Conservation (phyloP, 2,888 invertebrate genomes). For the Sinopyrophorus schimmeli region DNA sequence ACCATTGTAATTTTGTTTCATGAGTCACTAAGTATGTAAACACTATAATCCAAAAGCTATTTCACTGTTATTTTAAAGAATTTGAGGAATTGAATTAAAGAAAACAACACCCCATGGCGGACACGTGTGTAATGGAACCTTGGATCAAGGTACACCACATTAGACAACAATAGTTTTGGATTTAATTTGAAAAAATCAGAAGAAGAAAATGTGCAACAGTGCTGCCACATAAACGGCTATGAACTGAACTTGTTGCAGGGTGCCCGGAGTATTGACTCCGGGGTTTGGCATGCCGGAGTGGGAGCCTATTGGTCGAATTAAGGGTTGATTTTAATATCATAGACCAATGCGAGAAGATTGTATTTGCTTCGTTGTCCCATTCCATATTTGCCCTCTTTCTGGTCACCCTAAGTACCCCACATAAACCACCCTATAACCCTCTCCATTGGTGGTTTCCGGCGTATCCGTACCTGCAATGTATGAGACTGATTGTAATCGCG, state of each 20-base stretch:
- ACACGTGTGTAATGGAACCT: too few species aligned
- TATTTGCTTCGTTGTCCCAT: constrained; percentile 31
- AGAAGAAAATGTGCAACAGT: constrained; percentile 20
- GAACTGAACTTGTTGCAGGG: constrained; percentile 48
- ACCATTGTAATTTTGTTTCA: too few species aligned
- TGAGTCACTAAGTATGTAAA: too few species aligned
- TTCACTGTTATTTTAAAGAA: too few species aligned
- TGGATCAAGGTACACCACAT: too few species aligned
- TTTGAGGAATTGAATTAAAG: too few species aligned
- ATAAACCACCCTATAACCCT: constrained; percentile 38
- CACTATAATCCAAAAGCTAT: too few species aligned
- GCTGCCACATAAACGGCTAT: constrained; percentile 34
- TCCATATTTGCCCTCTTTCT: constrained; percentile 49
- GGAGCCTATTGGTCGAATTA: constrained; percentile 43
- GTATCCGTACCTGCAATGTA: constrained; percentile 43
- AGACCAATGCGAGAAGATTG: constrained; percentile 44
- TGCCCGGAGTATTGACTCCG: constrained; percentile 46
- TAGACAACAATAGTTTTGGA: too few species aligned
- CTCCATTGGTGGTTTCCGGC: constrained; percentile 51
- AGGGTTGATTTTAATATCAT: constrained; percentile 41
- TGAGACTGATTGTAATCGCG: constrained; percentile 35
- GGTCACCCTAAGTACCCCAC: constrained; percentile 34
- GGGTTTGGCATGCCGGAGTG: constrained; percentile 38
- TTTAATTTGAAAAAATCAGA: too few species aligned
- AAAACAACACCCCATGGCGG: too few species aligned